Evolutionary conservation across 2,888 invertebrate species (phyloP).

Genomic region (Autographa pulchrina): DNA sequence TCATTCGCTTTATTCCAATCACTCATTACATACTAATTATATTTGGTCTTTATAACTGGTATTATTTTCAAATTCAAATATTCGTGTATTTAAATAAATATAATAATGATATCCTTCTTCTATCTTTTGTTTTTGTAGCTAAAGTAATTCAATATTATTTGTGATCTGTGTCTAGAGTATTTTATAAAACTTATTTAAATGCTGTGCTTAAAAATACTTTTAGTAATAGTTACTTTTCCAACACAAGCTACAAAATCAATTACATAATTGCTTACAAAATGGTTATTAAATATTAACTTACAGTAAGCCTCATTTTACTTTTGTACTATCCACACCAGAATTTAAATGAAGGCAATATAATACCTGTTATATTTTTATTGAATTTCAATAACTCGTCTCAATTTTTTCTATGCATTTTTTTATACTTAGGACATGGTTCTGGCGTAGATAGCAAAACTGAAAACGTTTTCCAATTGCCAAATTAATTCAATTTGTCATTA

Average conservation of each 20-base stretch:
- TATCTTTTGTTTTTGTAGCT: neutral
- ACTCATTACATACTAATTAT: too few relatives aligned
- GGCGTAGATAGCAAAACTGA: conserved; percentile 22
- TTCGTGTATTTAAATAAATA: too few relatives aligned
- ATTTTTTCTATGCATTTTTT: too few relatives aligned
- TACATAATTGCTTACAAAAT: neutral
- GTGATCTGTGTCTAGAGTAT: neutral
- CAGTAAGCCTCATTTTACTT: neutral
- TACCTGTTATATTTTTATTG: too few relatives aligned
- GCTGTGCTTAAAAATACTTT: neutral
- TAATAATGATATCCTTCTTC: too few relatives aligned
- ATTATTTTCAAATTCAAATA: too few relatives aligned
- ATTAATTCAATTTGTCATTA: conserved; percentile 27
- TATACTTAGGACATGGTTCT: neutral
- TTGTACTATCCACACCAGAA: neutral
- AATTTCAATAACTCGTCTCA: neutral
- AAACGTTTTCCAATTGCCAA: conserved; percentile 10
- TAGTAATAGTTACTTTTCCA: neutral
- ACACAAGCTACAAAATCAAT: neutral
- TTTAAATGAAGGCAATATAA: neutral
- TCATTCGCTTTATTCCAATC: too few relatives aligned
- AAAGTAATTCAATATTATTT: neutral
- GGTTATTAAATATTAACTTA: neutral
- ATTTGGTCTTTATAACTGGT: too few relatives aligned
- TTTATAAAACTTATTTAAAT: neutral